Evolutionary conservation across 2,888 invertebrate genomes (phyloP).

Genomic region (Nomada fabriciana): DNA sequence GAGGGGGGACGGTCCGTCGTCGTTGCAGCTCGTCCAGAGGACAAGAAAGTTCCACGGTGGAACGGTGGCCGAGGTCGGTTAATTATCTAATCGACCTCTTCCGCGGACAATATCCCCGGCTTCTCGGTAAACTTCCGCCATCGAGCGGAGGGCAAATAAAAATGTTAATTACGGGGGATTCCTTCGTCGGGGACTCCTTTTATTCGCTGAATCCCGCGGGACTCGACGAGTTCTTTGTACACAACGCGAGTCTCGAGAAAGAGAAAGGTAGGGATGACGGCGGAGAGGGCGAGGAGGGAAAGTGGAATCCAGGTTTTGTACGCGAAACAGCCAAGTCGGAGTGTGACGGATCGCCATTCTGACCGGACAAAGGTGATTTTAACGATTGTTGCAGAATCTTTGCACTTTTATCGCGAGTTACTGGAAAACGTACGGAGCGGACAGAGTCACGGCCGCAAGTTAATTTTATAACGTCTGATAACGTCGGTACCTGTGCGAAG

Average conservation of each 20-base stretch:
- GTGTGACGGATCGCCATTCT: too few species aligned
- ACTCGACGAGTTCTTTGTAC: constrained; percentile 45
- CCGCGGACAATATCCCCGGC: constrained; percentile 49
- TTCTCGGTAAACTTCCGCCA: constrained; percentile 36
- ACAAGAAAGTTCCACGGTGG: constrained; percentile 17
- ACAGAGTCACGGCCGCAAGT: too few species aligned
- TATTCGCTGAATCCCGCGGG: constrained; percentile 42
- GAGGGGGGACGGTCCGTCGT: constrained; percentile 2
- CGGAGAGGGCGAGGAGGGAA: not conserved
- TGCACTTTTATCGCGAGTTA: too few species aligned
- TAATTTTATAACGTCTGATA: too few species aligned
- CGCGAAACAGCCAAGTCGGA: not conserved
- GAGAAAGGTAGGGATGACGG: too few species aligned
- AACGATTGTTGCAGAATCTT: too few species aligned
- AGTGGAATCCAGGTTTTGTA: constrained; percentile 13
- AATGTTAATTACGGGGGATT: constrained; percentile 64
- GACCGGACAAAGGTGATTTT: too few species aligned
- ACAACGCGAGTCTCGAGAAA: constrained; percentile 23
- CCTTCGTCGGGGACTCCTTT: constrained; percentile 37
- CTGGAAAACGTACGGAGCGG: too few species aligned
- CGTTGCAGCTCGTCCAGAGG: not conserved
- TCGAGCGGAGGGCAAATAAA: constrained; percentile 50
- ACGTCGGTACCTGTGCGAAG: too few species aligned
- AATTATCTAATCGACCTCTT: constrained; percentile 64
- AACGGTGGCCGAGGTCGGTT: constrained; percentile 33